Conservation (phyloP, 2,113 vertebrate genomes). For the Glareola pratincola region DNA sequence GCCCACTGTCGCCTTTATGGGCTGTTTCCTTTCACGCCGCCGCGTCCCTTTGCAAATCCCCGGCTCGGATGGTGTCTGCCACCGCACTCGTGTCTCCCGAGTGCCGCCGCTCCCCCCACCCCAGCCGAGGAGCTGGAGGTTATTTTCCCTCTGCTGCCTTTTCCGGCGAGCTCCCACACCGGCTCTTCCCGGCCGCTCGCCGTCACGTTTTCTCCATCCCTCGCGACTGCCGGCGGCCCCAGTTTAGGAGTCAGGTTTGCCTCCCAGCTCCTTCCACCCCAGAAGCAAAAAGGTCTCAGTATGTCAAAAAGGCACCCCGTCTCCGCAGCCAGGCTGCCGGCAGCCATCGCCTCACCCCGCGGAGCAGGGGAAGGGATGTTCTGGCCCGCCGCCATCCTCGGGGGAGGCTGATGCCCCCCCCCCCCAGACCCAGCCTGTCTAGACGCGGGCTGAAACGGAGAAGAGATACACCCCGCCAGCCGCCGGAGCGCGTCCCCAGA, state of each 20-base stretch:
- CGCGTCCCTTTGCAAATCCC: background rate
- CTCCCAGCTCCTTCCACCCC: background rate
- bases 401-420: background rate
- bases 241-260: background rate
- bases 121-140: background rate
- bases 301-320: background rate
- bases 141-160: background rate
- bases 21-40: background rate
- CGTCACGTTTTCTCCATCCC: background rate
- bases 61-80: background rate
- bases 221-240: background rate
- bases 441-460: background rate
- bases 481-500: fast-evolving
- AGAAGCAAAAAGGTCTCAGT: background rate
- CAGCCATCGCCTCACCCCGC: background rate
- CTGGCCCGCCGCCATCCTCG: background rate
- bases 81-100: background rate
- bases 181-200: background rate
- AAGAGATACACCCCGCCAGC: background rate
- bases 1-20: background rate
- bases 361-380: background rate
- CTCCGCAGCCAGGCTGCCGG: background rate
- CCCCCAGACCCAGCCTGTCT: background rate
- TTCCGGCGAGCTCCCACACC: background rate
- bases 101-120: fast-evolving